Conservation (phyloP, 1,140 invertebrate species). For the Sitophilus oryzae region DNA sequence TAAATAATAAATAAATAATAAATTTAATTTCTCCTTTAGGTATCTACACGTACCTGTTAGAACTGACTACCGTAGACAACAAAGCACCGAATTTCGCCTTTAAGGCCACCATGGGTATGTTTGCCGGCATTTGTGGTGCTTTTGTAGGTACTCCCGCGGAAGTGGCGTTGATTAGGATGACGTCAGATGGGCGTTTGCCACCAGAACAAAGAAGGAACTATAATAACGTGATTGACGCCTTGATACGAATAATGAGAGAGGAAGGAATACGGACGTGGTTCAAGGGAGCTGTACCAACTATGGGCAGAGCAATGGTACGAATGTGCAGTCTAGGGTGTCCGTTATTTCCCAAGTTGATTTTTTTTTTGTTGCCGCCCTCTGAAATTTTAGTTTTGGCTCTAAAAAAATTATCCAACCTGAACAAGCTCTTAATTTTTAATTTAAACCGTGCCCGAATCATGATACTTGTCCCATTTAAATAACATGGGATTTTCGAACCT, state of each 20-base stretch:
- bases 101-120: slow-evolving; percentile 70
- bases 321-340: too few relatives aligned
- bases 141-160: slow-evolving; percentile 84
- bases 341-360: too few relatives aligned
- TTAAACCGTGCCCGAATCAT: too few relatives aligned
- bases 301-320: slow-evolving; percentile 69
- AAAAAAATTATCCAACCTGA: too few relatives aligned
- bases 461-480: too few relatives aligned
- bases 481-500: too few relatives aligned
- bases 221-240: slow-evolving; percentile 85
- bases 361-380: too few relatives aligned
- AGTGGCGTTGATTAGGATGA: slow-evolving; percentile 90
- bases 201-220: slow-evolving; percentile 84
- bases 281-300: slow-evolving; percentile 76
- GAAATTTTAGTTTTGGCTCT: too few relatives aligned
- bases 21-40: slow-evolving; percentile 47
- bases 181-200: slow-evolving; percentile 88
- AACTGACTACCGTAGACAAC: slow-evolving; percentile 63
- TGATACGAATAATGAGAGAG: slow-evolving; percentile 78
- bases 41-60: slow-evolving; percentile 89
- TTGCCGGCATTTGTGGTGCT: slow-evolving; percentile 82
- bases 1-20: too few relatives aligned
- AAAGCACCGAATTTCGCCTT: slow-evolving; percentile 58
- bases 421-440: too few relatives aligned
- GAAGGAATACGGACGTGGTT: slow-evolving; percentile 87